Conservation (phyloP, 1,140 invertebrate species). For the Atta cephalotes region DNA sequence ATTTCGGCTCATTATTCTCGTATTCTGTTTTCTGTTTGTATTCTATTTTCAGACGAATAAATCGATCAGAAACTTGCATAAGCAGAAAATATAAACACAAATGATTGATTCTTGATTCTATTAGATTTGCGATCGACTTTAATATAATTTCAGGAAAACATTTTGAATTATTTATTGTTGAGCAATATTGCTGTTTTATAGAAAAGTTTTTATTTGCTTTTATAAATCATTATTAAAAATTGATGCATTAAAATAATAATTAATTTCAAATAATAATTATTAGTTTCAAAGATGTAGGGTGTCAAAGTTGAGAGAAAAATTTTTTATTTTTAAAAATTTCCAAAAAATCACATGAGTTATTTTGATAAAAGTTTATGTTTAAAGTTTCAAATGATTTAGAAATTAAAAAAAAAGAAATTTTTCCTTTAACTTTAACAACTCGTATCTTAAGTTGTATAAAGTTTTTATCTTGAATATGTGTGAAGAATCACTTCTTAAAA, state of each 20-base stretch:
- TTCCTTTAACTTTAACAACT: too few species aligned
- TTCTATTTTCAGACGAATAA: neutral
- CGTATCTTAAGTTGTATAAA: too few species aligned
- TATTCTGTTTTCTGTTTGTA: neutral
- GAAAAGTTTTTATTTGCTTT: neutral
- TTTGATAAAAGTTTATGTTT: too few species aligned
- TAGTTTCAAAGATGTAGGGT: too few species aligned
- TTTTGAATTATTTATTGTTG: neutral
- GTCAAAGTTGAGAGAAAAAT: too few species aligned
- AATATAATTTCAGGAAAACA: slow-evolving; percentile 7
- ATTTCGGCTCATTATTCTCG: slow-evolving; percentile 17
- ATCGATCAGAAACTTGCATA: neutral
- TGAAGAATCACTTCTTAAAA: too few species aligned
- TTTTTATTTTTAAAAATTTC: too few species aligned
- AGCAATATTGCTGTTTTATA: neutral
- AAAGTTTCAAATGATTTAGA: too few species aligned
- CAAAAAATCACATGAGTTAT: too few species aligned
- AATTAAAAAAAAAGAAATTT: too few species aligned
- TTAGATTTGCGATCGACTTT: slow-evolving; percentile 4
- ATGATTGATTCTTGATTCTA: slow-evolving; percentile 6
- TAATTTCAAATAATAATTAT: too few species aligned
- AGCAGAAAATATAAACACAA: neutral
- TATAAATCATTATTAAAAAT: neutral
- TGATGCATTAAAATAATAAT: neutral
- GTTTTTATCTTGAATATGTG: too few species aligned